Evolutionary conservation across 2,113 vertebrate genomes (phyloP), one percentile per base, ranked within the genome.

Genomic region (Percopsis transmontana): DNA sequence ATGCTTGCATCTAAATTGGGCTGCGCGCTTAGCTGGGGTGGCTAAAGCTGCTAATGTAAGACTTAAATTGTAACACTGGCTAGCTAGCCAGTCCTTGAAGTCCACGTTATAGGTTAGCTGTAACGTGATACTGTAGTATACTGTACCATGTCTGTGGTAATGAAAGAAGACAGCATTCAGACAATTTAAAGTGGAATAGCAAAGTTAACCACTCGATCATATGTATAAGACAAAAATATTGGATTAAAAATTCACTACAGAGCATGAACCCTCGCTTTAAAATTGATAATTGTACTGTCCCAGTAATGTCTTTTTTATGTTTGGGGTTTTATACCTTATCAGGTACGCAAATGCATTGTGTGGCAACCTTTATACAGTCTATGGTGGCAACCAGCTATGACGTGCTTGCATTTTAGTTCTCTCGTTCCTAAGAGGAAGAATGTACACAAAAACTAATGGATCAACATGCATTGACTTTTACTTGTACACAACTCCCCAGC

Each of bases 31-130:
- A 77, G 0, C 58, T 19, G 21, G 62, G n/a, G n/a, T 38, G 16
- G 21, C 21, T 55, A 20, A 69, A 65, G 63, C 57, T 18, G 59
- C 27, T 58, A 9, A 19, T 60, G 59, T 52, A 64, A 71, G 72
- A 68, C 74, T 47, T 77, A 73, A 50, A 50, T 18, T 20, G 48
- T 7, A 18, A 10, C 48, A 19, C 5, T 19, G 48, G 14, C 10
- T 61, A 69, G 85, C 79, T 76, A 71, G 61, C 41, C 54, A 50
- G 12, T 24, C 20, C 20, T 11, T 20, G 20, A 38, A 24, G 58
- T 82, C 60, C 67, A 75, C 68, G 74, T 79, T n/a, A n/a, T n/a
- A n/a, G n/a, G n/a, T n/a, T 82, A 68, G 80, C 84, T 70, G 65
- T 15, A 72, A 74, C n/a, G 18, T 51, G 6, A 51, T 11, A 51